Evolutionary conservation across 1,140 invertebrate genomes (phyloP).

Genomic region (Streblospio benedicti): DNA sequence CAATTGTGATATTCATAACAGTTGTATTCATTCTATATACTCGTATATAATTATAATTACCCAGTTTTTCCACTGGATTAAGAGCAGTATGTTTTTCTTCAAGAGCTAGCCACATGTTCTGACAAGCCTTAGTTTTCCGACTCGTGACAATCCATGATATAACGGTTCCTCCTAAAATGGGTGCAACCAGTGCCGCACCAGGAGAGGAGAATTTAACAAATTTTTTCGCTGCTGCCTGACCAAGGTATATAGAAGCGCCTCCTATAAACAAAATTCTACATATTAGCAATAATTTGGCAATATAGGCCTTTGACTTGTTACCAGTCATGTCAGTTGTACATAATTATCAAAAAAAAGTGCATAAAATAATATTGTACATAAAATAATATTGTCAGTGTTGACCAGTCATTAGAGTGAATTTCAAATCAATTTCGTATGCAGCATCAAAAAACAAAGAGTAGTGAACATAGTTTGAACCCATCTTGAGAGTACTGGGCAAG

Average conservation of each 20-base stretch:
- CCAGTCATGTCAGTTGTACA: too few species aligned
- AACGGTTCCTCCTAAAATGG: conserved; percentile 19
- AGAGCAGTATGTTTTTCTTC: conserved; percentile 28
- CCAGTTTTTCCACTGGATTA: neutral
- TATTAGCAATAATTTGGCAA: neutral
- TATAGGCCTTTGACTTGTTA: neutral
- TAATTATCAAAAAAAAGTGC: too few species aligned
- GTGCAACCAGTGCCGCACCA: conserved; percentile 17
- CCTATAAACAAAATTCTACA: conserved; percentile 15
- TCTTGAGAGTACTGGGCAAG: too few species aligned
- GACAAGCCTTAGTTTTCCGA: conserved; percentile 23
- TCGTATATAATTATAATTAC: too few species aligned
- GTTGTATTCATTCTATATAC: too few species aligned
- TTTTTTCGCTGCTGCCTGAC: conserved; percentile 21
- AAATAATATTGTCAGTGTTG: too few species aligned
- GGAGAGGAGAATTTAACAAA: conserved; percentile 15
- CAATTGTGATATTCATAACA: too few species aligned
- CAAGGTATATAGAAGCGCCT: conserved; percentile 22
- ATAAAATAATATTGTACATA: too few species aligned
- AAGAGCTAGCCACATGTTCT: conserved; percentile 32
- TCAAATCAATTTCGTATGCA: too few species aligned
- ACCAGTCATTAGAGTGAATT: too few species aligned
- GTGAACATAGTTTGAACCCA: too few species aligned
- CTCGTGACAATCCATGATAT: conserved; percentile 19
- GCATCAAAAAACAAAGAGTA: too few species aligned